These are phyloP conservation scores for Cnemophilus loriae DNA, from an alignment of 2,113 vertebrate species.

Conservation along the genomic window DNA sequence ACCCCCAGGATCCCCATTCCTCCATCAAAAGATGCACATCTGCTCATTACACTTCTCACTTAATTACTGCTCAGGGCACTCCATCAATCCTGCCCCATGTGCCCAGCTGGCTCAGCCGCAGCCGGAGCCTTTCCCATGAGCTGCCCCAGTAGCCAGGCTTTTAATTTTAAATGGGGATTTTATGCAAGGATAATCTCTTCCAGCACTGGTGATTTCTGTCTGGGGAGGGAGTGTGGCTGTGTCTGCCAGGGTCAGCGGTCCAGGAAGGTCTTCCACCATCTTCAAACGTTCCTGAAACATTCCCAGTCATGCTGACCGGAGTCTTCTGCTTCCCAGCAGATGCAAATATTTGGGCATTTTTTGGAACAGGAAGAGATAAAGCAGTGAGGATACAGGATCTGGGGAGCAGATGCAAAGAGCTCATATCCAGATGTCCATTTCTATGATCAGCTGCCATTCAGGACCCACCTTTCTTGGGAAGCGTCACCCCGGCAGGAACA, in stretches of 20 bases:
- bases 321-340: background rate
- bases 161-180: background rate
- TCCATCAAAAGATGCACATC: background rate
- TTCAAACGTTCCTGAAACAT: background rate
- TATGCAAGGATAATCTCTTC: background rate
- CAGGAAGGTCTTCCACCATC: background rate
- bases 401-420: background rate
- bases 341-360: background rate
- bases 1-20: background rate
- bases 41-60: background rate
- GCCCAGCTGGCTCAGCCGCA: rapidly evolving
- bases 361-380: background rate
- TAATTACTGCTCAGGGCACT: background rate
- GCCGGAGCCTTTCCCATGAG: background rate
- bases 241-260: background rate
- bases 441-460: background rate
- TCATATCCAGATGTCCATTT: background rate
- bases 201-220: background rate
- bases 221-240: background rate
- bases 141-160: background rate
- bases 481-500: rapidly evolving
- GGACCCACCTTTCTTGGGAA: background rate
- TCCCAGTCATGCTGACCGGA: background rate
- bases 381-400: background rate
- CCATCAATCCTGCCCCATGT: rapidly evolving